phyloP scores from a whole-genome alignment of 2,888 invertebrate species.

The Dynastes maya region DNA sequence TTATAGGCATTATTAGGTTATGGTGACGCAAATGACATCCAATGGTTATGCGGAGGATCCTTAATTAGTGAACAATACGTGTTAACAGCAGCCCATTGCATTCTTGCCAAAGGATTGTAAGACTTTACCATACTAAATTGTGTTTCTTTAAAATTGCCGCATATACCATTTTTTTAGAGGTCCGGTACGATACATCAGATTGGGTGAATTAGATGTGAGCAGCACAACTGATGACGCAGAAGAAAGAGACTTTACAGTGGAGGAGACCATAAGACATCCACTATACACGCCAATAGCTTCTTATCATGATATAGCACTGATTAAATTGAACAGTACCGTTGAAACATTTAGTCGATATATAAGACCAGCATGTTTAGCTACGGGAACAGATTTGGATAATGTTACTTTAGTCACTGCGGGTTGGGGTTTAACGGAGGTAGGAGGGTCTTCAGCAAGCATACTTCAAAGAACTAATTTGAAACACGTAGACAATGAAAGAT shows the following conservation, averaged over 20 bases:
- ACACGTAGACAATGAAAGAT: constrained; percentile 62
- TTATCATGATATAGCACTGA: constrained; percentile 73
- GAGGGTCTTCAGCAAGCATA: constrained; percentile 60
- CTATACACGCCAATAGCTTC: constrained; percentile 65
- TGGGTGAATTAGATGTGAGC: constrained; percentile 66
- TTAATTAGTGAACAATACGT: constrained; percentile 78
- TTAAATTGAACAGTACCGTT: constrained; percentile 67
- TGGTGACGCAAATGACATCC: constrained; percentile 63
- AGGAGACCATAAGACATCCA: constrained; percentile 67
- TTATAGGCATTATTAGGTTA: constrained; percentile 63
- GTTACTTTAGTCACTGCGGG: constrained; percentile 67
- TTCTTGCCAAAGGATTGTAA: constrained; percentile 44
- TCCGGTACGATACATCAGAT: constrained; percentile 56
- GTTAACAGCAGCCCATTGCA: constrained; percentile 81
- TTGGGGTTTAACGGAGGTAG: constrained; percentile 67
- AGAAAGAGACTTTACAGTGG: constrained; percentile 64
- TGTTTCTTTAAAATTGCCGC: not conserved
- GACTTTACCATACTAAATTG: not conserved
- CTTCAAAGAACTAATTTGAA: constrained; percentile 70
- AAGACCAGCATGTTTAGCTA: constrained; percentile 70
- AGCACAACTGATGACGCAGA: not conserved
- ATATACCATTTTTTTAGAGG: constrained; percentile 32
- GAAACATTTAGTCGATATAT: constrained; percentile 64
- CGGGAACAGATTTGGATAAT: constrained; percentile 53
- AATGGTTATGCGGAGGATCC: constrained; percentile 78